These are phyloP conservation scores for Centropristis striata DNA, from an alignment of 2,113 vertebrate genomes.

Conservation along the genomic window DNA sequence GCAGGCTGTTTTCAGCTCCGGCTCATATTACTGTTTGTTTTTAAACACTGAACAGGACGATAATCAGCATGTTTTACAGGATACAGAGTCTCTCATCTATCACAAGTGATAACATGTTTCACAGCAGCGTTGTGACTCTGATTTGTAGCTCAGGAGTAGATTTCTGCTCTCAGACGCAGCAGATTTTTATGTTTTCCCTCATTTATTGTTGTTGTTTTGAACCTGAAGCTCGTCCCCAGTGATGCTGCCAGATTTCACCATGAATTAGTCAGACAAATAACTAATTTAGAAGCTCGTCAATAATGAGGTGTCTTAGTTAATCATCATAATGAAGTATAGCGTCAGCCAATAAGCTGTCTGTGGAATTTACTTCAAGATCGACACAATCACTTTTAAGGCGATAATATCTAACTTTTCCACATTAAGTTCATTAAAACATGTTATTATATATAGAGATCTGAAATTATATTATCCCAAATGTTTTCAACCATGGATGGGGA, in stretches of 20 bases:
- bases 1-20: neutral
- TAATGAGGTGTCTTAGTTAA: neutral
- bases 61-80: neutral
- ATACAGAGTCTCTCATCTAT: neutral
- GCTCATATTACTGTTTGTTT: neutral
- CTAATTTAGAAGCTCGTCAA: neutral
- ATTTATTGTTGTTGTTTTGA: neutral
- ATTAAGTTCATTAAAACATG: too few relatives aligned
- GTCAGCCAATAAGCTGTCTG: neutral
- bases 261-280: neutral
- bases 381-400: too few relatives aligned
- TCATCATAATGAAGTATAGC: neutral
- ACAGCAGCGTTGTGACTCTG: neutral
- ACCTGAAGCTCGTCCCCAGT: neutral
- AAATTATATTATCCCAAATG: too few relatives aligned
- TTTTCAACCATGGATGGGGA: too few relatives aligned
- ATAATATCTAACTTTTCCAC: too few relatives aligned
- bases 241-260: neutral
- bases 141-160: too few relatives aligned
- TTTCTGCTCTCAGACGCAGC: neutral
- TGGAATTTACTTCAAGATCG: too few relatives aligned
- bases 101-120: neutral
- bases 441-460: too few relatives aligned
- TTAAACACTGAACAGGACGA: neutral
- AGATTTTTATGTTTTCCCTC: neutral